Evolutionary conservation across 2,113 vertebrate genomes (phyloP).

Genomic region (Albula goreensis): DNA sequence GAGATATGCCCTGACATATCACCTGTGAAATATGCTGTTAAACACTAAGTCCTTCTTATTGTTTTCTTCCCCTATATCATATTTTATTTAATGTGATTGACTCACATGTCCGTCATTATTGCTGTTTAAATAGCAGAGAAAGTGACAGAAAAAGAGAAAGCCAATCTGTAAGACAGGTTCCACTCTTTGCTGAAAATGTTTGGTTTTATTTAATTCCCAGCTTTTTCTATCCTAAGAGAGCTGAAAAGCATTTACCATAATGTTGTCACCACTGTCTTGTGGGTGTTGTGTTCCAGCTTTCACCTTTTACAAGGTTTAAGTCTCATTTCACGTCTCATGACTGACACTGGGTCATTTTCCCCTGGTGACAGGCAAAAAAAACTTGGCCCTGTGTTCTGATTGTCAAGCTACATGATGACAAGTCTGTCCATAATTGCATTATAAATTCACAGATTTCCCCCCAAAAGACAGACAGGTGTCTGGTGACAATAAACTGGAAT

Average conservation of each 20-base stretch:
- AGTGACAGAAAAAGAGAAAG: not conserved
- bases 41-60: not conserved
- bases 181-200: not conserved
- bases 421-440: not conserved
- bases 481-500: not conserved
- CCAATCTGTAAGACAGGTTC: not conserved
- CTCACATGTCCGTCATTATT: not conserved
- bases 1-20: too few relatives aligned
- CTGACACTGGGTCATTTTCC: not conserved
- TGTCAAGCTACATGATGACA: not conserved
- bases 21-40: not conserved
- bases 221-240: not conserved
- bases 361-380: not conserved
- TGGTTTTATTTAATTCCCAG: not conserved
- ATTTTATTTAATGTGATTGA: not conserved
- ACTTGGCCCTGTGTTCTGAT: not conserved
- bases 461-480: not conserved
- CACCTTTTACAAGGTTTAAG: not conserved
- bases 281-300: not conserved
- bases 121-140: not conserved
- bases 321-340: not conserved
- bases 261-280: not conserved
- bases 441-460: not conserved
- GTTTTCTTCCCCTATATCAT: not conserved
- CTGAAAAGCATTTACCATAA: not conserved